A percentile compares a stretch with the other conserved stretches of the same genome.
Conservation (phyloP, 53 echinoderm and acorn worm genomes). For the Stichopus horrens region DNA sequence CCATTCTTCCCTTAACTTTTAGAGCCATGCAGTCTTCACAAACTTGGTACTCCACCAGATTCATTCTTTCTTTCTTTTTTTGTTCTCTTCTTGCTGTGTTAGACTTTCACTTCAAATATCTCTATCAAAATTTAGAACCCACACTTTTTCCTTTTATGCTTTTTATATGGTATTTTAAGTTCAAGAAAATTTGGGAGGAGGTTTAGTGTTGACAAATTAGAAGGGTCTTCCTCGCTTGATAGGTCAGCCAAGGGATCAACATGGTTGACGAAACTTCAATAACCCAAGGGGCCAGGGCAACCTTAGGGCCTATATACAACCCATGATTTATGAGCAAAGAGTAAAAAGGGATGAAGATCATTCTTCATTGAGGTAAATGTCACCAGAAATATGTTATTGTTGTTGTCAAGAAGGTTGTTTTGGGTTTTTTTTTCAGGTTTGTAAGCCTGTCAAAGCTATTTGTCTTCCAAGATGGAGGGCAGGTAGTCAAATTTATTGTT, state of each 20-base stretch:
- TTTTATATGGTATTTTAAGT: not conserved
- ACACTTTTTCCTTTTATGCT: not conserved
- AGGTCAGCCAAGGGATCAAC: not conserved
- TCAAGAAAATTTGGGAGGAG: not conserved
- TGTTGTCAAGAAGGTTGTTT: not conserved
- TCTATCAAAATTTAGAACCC: no score
- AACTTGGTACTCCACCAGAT: no score
- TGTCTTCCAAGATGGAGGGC: not conserved
- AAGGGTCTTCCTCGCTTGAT: not conserved
- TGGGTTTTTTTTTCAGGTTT: not conserved
- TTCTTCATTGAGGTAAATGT: not conserved
- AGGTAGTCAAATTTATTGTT: not conserved
- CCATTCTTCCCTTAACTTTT: no score
- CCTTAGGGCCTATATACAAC: not conserved
- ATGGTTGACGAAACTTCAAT: not conserved
- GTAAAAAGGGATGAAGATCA: not conserved
- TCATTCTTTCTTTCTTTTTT: no score
- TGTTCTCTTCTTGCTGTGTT: no score
- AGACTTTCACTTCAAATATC: no score
- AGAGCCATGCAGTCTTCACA: no score
- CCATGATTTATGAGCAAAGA: slow-evolving; percentile 5
- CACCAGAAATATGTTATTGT: not conserved
- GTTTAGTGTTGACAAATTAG: slow-evolving; percentile 8
- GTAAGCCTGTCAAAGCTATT: not conserved
- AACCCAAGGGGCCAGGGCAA: not conserved